phyloP scores from a whole-genome alignment of 2,888 invertebrate genomes.

The Drosophila parthenogenetica region DNA sequence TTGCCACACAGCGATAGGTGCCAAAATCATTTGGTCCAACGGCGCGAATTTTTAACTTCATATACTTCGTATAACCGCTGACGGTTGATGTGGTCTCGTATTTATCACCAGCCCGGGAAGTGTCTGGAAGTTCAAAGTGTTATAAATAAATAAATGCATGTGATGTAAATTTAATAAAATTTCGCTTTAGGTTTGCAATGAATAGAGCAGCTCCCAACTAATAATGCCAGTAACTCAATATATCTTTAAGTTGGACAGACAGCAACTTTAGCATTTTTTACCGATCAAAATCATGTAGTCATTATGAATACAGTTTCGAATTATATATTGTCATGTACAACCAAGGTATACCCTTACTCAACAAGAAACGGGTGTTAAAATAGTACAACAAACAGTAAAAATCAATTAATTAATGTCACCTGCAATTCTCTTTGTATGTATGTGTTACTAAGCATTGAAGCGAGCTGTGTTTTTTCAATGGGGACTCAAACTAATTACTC shows the following conservation, averaged over 20 bases:
- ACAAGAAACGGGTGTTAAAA: neutral
- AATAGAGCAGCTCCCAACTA: neutral
- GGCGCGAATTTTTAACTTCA: conserved; percentile 95
- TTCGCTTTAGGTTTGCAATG: conserved; percentile 31
- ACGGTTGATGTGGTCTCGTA: conserved; percentile 93
- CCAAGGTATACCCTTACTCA: neutral
- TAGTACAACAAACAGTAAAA: conserved; percentile 39
- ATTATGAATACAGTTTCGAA: neutral
- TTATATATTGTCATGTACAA: no score
- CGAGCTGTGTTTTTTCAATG: conserved; percentile 65
- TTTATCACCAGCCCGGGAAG: conserved; percentile 92
- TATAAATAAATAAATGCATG: neutral
- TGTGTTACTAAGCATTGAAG: conserved; percentile 48
- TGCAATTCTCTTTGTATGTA: conserved; percentile 46
- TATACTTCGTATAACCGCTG: conserved; percentile 94
- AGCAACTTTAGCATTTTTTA: no score
- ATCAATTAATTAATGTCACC: conserved; percentile 81
- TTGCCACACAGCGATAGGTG: conserved; percentile 95
- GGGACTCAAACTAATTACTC: conserved; percentile 74
- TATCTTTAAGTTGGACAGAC: no score
- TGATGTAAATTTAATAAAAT: conserved; percentile 6
- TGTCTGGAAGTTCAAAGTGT: conserved; percentile 85
- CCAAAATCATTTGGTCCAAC: conserved; percentile 93
- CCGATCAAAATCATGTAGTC: no score
- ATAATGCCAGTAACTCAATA: neutral